Percentiles rank a stretch among this genome's conserved stretches.
phyloP scores from a whole-genome alignment of 1,140 invertebrate genomes.

The Drosophila setifemur region DNA sequence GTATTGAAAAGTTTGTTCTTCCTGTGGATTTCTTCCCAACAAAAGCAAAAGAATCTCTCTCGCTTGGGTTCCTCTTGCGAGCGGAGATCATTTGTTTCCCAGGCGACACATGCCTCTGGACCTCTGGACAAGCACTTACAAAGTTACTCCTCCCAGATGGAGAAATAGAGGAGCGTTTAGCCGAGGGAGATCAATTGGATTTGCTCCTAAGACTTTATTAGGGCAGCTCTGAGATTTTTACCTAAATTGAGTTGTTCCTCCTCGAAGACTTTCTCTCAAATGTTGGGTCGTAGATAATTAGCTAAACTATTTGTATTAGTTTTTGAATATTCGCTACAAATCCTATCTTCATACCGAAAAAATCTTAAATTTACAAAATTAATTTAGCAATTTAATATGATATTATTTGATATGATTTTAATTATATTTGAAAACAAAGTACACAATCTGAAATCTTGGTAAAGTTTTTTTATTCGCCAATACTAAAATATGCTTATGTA shows the following conservation, averaged over 20 bases:
- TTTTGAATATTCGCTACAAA: no score
- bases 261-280: not conserved
- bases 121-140: constrained; percentile 54
- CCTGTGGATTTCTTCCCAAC: constrained; percentile 70
- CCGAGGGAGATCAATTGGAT: constrained; percentile 61
- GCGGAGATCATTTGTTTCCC: constrained; percentile 64
- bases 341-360: no score
- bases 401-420: no score
- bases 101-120: constrained; percentile 49
- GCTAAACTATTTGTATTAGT: no score
- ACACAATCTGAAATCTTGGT: no score
- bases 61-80: constrained; percentile 51
- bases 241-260: constrained; percentile 56
- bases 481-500: no score
- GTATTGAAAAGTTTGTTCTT: constrained; percentile 73
- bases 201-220: constrained; percentile 43
- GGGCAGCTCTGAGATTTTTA: not conserved
- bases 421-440: no score
- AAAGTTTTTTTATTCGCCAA: no score
- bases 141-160: constrained; percentile 35
- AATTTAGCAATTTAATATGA: no score
- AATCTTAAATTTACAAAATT: no score
- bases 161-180: constrained; percentile 9
- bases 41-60: constrained; percentile 66
- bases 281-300: not conserved